Evolutionary conservation across 2,888 invertebrate species (phyloP).

Genomic region (Eupithecia insigniata): DNA sequence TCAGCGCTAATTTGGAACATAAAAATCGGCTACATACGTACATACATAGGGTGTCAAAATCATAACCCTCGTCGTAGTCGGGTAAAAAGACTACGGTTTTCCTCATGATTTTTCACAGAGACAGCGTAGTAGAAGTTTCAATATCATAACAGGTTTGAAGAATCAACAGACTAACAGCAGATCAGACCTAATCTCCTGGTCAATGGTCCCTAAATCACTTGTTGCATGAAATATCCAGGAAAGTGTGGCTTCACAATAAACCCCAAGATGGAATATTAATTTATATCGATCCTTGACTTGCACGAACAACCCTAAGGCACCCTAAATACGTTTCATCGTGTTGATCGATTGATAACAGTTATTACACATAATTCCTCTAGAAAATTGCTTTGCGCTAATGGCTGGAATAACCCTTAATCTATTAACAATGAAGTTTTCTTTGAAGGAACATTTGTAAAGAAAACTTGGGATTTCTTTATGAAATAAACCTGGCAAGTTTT

Average conservation of each 20-base stretch:
- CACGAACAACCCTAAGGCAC: conserved; percentile 49
- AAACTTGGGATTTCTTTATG: conserved; percentile 5
- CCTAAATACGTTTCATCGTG: conserved; percentile 58
- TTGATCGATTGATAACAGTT: conserved; percentile 57
- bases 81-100: background rate
- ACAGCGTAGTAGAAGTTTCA: background rate
- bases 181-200: background rate
- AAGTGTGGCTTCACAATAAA: conserved; percentile 21
- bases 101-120: background rate
- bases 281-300: conserved; percentile 56
- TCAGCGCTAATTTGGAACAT: too few relatives aligned
- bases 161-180: background rate
- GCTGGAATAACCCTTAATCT: conserved; percentile 9
- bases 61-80: too few relatives aligned
- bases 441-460: conserved; percentile 5
- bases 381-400: conserved; percentile 12
- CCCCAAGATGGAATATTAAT: conserved; percentile 49
- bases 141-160: background rate
- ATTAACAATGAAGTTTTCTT: background rate
- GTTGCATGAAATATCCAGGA: conserved; percentile 21
- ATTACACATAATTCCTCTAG: conserved; percentile 39
- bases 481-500: background rate
- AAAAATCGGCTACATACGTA: too few relatives aligned
- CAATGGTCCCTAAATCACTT: conserved; percentile 17
- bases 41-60: too few relatives aligned